phyloP scores from a whole-genome alignment of 2,797 vertebrate species.

The Epinephelus coioides region DNA sequence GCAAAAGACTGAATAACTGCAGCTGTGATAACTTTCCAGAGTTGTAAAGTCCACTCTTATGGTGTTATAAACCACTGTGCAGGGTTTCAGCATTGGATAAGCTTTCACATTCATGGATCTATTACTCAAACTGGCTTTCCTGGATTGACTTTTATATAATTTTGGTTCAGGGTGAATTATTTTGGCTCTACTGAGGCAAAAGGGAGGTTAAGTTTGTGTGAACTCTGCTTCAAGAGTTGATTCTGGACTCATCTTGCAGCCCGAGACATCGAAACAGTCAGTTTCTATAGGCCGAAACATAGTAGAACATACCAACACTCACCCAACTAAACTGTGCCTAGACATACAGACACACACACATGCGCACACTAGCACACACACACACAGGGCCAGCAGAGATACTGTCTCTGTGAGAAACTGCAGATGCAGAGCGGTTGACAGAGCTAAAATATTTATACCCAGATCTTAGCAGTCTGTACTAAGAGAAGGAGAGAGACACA shows the following conservation, averaged over 20 bases:
- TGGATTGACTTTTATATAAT: no score
- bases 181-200: background rate
- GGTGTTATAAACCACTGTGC: background rate
- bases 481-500: conserved; percentile 37
- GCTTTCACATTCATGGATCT: background rate
- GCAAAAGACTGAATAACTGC: background rate
- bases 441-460: conserved; percentile 81
- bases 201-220: background rate
- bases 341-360: conserved; percentile 23
- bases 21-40: background rate
- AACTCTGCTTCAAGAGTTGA: background rate
- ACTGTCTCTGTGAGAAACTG: conserved; percentile 60
- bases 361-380: conserved; percentile 33
- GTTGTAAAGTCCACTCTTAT: background rate
- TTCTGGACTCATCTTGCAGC: background rate
- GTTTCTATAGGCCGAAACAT: conserved; percentile 29
- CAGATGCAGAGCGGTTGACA: conserved; percentile 74
- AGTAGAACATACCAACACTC: conserved; percentile 35
- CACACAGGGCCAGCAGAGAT: conserved; percentile 33
- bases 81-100: background rate
- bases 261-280: conserved; percentile 12
- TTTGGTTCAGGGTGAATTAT: no score
- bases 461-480: conserved; percentile 69
- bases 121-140: background rate
- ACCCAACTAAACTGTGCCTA: conserved; percentile 43